Evolutionary conservation across 2,113 vertebrate genomes (phyloP).

Genomic region (Zapornia atra): DNA sequence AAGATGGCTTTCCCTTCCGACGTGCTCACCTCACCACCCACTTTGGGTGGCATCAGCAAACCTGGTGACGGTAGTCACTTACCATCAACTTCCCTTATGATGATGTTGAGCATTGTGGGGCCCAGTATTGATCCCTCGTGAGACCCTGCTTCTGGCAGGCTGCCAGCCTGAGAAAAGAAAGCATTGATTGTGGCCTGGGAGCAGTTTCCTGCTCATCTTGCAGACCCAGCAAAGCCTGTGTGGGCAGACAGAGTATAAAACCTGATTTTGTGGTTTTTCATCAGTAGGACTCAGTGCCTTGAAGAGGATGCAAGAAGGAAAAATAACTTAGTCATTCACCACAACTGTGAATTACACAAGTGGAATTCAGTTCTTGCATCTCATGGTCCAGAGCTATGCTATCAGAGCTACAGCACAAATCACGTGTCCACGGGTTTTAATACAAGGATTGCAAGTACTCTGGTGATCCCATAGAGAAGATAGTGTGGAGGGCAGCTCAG

Average conservation of each 20-base stretch:
- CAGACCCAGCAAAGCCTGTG: not conserved
- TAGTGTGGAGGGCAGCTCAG: not conserved
- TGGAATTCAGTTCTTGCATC: not conserved
- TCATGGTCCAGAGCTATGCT: not conserved
- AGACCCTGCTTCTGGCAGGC: not conserved
- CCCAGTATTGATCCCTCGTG: not conserved
- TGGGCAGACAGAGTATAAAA: not conserved
- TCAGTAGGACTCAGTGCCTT: not conserved
- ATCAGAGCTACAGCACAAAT: not conserved
- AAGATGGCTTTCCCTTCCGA: not conserved
- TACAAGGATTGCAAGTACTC: not conserved
- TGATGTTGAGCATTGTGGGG: not conserved
- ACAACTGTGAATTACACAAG: not conserved
- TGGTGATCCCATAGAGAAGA: not conserved
- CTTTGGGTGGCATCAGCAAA: not conserved
- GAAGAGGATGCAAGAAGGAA: not conserved
- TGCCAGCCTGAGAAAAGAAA: not conserved
- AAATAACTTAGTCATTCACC: not conserved
- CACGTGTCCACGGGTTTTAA: not conserved
- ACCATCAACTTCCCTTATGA: not conserved
- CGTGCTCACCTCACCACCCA: not conserved
- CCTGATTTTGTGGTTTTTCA: not conserved
- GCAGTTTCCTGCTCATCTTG: not conserved
- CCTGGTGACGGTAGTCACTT: not conserved
- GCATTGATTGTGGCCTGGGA: not conserved